Percentiles rank a stretch among this genome's conserved stretches.
These are phyloP conservation scores for Cygnus olor DNA, from an alignment of 2,797 vertebrate genomes.

Conservation along the genomic window DNA sequence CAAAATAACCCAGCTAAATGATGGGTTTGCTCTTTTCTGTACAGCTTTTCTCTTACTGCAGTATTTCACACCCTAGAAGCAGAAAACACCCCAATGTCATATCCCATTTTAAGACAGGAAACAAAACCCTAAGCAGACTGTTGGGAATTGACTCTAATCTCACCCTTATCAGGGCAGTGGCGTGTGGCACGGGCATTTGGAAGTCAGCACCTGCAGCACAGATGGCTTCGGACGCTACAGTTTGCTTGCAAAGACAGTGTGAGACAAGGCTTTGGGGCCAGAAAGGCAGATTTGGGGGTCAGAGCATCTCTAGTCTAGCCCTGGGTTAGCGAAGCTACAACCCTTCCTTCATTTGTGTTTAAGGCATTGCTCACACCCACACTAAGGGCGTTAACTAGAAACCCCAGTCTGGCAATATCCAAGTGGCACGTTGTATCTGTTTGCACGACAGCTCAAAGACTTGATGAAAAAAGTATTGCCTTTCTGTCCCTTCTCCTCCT, in stretches of 20 bases:
- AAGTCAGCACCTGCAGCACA: neutral
- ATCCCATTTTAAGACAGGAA: neutral
- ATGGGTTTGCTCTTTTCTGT: neutral
- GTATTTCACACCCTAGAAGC: neutral
- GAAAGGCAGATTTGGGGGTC: neutral
- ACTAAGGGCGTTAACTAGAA: neutral
- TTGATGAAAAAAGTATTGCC: accelerated
- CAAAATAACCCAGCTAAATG: neutral
- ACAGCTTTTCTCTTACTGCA: neutral
- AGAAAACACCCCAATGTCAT: neutral
- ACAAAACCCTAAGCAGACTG: neutral
- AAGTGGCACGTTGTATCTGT: neutral
- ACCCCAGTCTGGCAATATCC: neutral
- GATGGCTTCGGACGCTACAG: neutral
- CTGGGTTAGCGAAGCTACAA: neutral
- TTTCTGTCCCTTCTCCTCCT: neutral
- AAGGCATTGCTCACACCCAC: neutral
- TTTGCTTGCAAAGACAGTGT: neutral
- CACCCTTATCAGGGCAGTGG: neutral
- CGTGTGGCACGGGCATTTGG: accelerated
- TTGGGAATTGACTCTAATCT: neutral
- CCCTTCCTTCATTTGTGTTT: neutral
- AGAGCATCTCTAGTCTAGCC: neutral
- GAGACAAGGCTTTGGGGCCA: neutral
- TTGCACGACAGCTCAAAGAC: neutral